phyloP scores from a whole-genome alignment of 2,888 invertebrate species.

The Chalcosyrphus nemorum region DNA sequence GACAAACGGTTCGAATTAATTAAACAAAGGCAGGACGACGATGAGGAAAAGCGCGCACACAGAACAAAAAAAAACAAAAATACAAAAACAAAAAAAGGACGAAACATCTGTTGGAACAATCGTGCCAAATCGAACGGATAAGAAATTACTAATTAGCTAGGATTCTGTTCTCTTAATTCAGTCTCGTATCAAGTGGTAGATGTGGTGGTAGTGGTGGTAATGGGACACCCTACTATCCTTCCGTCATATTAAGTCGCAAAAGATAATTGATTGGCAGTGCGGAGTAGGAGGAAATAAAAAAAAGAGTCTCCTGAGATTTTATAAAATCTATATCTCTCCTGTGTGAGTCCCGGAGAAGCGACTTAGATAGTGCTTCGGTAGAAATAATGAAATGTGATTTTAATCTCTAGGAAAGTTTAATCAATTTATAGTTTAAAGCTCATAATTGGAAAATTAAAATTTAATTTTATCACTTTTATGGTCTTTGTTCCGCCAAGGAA shows the following conservation, averaged over 20 bases:
- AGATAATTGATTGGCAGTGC: slow-evolving; percentile 41
- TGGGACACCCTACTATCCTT: neutral
- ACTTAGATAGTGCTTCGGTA: neutral
- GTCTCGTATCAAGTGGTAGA: slow-evolving; percentile 6
- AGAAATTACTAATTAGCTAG: slow-evolving; percentile 71
- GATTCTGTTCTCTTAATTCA: slow-evolving; percentile 65
- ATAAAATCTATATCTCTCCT: neutral
- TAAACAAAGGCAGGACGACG: slow-evolving; percentile 45
- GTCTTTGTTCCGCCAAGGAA: neutral
- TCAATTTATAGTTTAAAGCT: slow-evolving; percentile 56
- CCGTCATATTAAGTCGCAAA: slow-evolving; percentile 14
- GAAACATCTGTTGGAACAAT: slow-evolving; percentile 71
- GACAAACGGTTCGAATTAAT: slow-evolving; percentile 62
- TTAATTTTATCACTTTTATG: slow-evolving; percentile 46
- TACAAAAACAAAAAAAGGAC: slow-evolving; percentile 20
- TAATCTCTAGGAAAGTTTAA: slow-evolving; percentile 58
- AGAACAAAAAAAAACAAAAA: too few relatives aligned
- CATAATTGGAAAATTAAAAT: slow-evolving; percentile 60
- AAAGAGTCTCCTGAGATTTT: neutral
- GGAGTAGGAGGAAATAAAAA: neutral
- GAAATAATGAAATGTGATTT: slow-evolving; percentile 46
- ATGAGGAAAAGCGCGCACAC: neutral
- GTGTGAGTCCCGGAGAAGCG: neutral
- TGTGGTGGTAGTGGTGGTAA: slow-evolving; percentile 7
- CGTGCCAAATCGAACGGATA: slow-evolving; percentile 71